Evolutionary conservation across 1,140 invertebrate species (phyloP).

Genomic region (Palaemon carinicauda): DNA sequence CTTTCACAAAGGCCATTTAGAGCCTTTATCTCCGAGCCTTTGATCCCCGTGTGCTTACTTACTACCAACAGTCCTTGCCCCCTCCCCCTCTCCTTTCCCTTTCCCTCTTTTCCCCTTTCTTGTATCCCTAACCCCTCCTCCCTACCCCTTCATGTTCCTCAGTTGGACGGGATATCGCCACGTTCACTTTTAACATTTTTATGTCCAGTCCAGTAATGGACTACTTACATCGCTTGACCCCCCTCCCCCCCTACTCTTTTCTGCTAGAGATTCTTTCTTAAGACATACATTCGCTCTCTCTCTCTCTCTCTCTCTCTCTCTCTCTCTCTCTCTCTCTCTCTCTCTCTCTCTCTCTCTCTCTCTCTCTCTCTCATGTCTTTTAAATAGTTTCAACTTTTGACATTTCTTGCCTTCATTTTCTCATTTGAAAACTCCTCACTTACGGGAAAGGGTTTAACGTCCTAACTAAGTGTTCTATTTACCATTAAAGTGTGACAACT

Average conservation of each 20-base stretch:
- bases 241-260: neutral
- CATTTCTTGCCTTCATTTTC: neutral
- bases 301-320: constrained; percentile 36
- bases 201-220: constrained; percentile 11
- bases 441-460: too few species aligned
- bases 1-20: too few species aligned
- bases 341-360: constrained; percentile 18
- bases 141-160: too few species aligned
- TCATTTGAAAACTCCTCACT: neutral
- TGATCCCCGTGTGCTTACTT: too few species aligned
- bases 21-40: too few species aligned
- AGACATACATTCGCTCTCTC: constrained; percentile 7
- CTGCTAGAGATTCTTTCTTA: neutral
- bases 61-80: too few species aligned
- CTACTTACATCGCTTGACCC: neutral
- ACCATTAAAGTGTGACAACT: too few species aligned
- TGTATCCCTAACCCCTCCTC: too few species aligned
- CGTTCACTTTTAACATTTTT: neutral
- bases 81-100: too few species aligned
- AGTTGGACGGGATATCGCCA: neutral
- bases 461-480: too few species aligned
- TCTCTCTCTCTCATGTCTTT: constrained; percentile 7
- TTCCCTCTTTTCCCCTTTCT: too few species aligned
- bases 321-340: constrained; percentile 34
- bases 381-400: neutral